These are phyloP conservation scores for Akabosia matsudoensis DNA, from an alignment of 1,140 invertebrate species.

Conservation along the genomic window DNA sequence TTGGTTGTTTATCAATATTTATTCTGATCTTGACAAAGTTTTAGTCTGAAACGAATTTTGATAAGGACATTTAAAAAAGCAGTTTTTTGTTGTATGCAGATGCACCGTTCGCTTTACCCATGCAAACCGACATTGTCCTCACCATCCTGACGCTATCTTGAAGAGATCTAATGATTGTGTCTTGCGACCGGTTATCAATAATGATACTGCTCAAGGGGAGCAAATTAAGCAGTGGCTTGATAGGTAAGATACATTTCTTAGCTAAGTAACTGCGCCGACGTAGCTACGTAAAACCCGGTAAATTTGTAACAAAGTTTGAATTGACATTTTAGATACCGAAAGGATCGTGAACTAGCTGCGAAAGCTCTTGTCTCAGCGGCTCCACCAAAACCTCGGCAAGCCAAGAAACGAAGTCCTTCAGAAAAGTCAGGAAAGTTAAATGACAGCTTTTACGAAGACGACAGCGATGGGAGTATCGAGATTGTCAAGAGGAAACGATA, in stretches of 20 bases:
- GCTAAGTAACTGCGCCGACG: too few relatives aligned
- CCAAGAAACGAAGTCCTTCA: background rate
- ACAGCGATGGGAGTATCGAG: background rate
- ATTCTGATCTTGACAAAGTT: background rate
- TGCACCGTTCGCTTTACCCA: constrained; percentile 71
- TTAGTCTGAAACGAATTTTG: too few relatives aligned
- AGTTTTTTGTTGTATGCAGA: constrained; percentile 51
- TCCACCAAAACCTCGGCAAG: background rate
- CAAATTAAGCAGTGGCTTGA: constrained; percentile 60
- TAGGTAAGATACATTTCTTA: constrained; percentile 56
- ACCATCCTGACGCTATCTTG: constrained; percentile 61
- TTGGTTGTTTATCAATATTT: too few relatives aligned
- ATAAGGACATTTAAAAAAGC: constrained; percentile 10
- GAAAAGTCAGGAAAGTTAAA: background rate
- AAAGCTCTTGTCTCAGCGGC: background rate
- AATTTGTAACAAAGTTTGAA: too few relatives aligned
- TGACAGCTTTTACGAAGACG: background rate
- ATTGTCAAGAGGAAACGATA: background rate
- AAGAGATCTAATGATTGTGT: constrained; percentile 58
- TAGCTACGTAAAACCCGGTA: too few relatives aligned
- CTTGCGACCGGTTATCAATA: constrained; percentile 55
- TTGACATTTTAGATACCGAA: background rate
- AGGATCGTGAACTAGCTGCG: background rate
- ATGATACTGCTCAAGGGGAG: constrained; percentile 56
- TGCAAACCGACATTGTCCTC: constrained; percentile 71